These are phyloP conservation scores for Palloptera scutellata DNA, from an alignment of 2,888 invertebrate species.

Conservation along the genomic window DNA sequence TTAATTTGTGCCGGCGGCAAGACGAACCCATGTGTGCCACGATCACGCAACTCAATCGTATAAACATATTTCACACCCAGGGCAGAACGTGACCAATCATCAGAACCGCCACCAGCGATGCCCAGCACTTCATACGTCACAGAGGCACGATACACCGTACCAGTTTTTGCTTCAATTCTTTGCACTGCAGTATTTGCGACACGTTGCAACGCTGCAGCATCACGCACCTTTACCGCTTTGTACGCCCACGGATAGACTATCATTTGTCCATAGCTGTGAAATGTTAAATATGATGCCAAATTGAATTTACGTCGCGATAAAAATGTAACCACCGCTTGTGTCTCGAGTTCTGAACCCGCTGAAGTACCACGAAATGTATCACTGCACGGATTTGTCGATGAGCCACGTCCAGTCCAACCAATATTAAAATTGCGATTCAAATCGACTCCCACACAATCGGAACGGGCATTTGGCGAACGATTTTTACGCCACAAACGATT, in stretches of 20 bases:
- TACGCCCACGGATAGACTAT: conserved; percentile 61
- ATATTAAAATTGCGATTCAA: conserved; percentile 89
- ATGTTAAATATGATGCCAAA: conserved; percentile 77
- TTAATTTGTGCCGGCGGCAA: conserved; percentile 56
- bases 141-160: conserved; percentile 48
- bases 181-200: conserved; percentile 54
- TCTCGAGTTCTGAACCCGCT: conserved; percentile 87
- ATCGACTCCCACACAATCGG: conserved; percentile 76
- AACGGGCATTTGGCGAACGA: conserved; percentile 64
- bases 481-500: conserved; percentile 88
- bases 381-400: conserved; percentile 71
- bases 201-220: conserved; percentile 48
- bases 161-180: conserved; percentile 54
- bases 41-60: conserved; percentile 59
- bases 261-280: conserved; percentile 74
- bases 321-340: conserved; percentile 70
- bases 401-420: conserved; percentile 81
- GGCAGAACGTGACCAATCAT: conserved; percentile 58
- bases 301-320: conserved; percentile 63
- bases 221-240: conserved; percentile 56
- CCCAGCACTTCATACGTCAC: conserved; percentile 57
- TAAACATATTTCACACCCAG: conserved; percentile 57
- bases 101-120: conserved; percentile 62
- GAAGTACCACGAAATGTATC: conserved; percentile 80
- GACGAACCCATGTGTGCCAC: conserved; percentile 56